These are phyloP conservation scores for Lontra canadensis DNA, from an alignment of 2,113 vertebrate species.

Conservation along the genomic window DNA sequence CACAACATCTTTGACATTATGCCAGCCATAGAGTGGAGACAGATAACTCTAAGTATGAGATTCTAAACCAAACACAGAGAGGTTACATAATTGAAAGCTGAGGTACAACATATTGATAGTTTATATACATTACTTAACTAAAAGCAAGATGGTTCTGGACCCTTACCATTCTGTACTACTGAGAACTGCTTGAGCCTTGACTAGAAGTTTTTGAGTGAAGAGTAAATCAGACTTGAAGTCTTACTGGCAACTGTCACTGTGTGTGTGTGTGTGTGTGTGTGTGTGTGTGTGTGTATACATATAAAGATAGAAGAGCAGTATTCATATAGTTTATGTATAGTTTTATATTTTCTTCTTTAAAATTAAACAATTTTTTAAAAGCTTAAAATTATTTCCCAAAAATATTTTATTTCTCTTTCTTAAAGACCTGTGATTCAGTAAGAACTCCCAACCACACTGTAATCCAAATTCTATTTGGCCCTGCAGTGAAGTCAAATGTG, in stretches of 20 bases:
- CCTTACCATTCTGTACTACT: background rate
- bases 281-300: background rate
- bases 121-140: background rate
- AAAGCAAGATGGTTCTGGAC: background rate
- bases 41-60: background rate
- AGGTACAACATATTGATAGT: background rate
- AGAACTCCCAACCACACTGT: constrained; percentile 56
- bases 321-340: background rate
- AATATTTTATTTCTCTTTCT: constrained; percentile 55
- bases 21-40: background rate
- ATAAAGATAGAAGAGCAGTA: background rate
- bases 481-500: constrained; percentile 77
- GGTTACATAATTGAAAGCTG: background rate
- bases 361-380: background rate
- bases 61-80: background rate
- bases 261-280: background rate
- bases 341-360: constrained; percentile 15
- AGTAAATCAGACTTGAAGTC: constrained; percentile 21
- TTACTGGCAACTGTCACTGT: background rate
- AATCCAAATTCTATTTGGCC: constrained; percentile 77
- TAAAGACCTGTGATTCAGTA: constrained; percentile 60
- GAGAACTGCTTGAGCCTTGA: background rate
- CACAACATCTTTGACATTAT: background rate
- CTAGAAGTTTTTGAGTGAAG: background rate
- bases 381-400: constrained; percentile 40